Evolutionary conservation across 1,140 invertebrate genomes (phyloP).

Genomic region (Nephila pilipes): DNA sequence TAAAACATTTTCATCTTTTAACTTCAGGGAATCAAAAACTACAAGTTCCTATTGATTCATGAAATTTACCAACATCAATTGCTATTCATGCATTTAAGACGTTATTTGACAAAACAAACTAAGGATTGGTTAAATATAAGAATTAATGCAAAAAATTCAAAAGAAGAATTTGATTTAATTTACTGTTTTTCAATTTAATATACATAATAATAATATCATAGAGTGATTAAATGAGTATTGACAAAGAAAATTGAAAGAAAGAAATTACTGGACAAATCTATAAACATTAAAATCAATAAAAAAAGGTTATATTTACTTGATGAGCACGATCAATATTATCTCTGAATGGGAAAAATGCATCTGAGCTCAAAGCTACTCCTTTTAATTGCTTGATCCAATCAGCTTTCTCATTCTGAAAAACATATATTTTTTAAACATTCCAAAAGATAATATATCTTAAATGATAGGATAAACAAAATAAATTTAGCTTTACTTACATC

Average conservation of each 20-base stretch:
- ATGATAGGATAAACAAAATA: background rate
- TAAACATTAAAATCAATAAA: background rate
- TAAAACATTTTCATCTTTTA: too few relatives aligned
- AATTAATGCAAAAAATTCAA: too few relatives aligned
- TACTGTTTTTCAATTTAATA: too few relatives aligned
- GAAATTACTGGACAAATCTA: background rate
- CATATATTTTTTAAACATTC: too few relatives aligned
- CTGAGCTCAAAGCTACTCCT: slow-evolving; percentile 96
- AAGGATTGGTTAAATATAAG: too few relatives aligned
- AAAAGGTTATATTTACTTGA: slow-evolving; percentile 84
- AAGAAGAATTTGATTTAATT: too few relatives aligned
- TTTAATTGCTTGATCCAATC: slow-evolving; percentile 91
- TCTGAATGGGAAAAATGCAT: slow-evolving; percentile 99
- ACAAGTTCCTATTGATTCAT: too few relatives aligned
- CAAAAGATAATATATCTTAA: background rate
- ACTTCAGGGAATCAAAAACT: too few relatives aligned
- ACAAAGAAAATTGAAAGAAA: background rate
- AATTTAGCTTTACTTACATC: slow-evolving; percentile 79
- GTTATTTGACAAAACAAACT: too few relatives aligned
- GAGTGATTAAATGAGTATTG: too few relatives aligned
- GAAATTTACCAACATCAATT: too few relatives aligned
- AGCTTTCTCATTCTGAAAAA: slow-evolving; percentile 84
- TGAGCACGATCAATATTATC: slow-evolving; percentile 97
- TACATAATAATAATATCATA: background rate
- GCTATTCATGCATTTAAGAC: too few relatives aligned